A percentile compares a stretch with the other conserved stretches of the same genome.
Conservation (phyloP, 2,888 invertebrate species). For the Malthinus seriepunctatus region DNA sequence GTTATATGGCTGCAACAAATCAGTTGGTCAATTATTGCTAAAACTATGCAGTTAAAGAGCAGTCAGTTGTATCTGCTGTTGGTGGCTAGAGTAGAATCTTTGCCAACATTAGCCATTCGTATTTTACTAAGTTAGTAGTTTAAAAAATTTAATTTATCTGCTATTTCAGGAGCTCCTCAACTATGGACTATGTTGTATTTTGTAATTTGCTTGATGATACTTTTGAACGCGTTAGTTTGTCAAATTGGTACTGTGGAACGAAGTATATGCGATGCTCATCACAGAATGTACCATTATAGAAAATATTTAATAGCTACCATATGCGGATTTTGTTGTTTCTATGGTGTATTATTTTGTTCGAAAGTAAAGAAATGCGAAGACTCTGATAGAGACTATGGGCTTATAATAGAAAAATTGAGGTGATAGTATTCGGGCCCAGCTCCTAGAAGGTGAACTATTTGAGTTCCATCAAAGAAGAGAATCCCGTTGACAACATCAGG, state of each 20-base stretch:
- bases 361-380: too few species aligned
- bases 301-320: conserved; percentile 19
- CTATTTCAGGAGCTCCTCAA: conserved; percentile 20
- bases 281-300: conserved; percentile 11
- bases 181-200: conserved; percentile 25
- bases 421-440: too few species aligned
- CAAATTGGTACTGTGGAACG: conserved; percentile 16
- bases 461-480: too few species aligned
- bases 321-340: conserved; percentile 6
- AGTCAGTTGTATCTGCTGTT: too few species aligned
- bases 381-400: too few species aligned
- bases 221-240: conserved; percentile 16
- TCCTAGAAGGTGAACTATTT: too few species aligned
- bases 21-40: too few species aligned
- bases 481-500: too few species aligned
- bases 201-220: conserved; percentile 13
- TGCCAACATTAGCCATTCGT: too few species aligned
- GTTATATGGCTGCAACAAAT: not conserved
- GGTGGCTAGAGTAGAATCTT: too few species aligned
- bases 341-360: conserved; percentile 10
- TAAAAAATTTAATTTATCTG: not conserved
- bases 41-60: too few species aligned
- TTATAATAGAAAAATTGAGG: too few species aligned
- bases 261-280: conserved; percentile 19
- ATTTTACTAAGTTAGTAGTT: not conserved